Base-by-base conservation (phyloP, 2,888 invertebrate species). In the Apotomis capreana region DNA sequence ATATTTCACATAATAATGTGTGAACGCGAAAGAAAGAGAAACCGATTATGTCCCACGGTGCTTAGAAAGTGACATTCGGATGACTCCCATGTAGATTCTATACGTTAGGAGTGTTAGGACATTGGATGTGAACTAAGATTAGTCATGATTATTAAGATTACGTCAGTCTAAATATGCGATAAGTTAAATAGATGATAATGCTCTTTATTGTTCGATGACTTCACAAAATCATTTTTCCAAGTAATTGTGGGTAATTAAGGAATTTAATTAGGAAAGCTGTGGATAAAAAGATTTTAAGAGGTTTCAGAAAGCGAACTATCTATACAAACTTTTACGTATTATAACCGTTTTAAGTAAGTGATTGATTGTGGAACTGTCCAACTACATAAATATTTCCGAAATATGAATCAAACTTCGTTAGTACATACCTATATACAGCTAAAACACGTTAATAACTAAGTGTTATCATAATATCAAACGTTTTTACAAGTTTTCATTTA, bases 1-100 rank as follows among this genome's bases (percentile, higher is more conserved):
- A 62, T 71, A 68, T 71, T 62, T 71, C 71, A 57, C 71, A 68
- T 68, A 51, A 68, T 71, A 61, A 55, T 68, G 71, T 71, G 71
- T 44, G 71, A 68, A 51, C 57, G 40, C 51, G 36, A 71, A 68
- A 62, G 67, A 71, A 68, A 71, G 57, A 71, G 71, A 71, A 71
- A 71, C 67, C 67, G 61, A 71, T 62, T 52, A 49, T 5, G 44
- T 71, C 71, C 57, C 71, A 71, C 71, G 71, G 57, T 71, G 57
- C 67, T 71, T 71, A 71, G 71, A 71, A 67, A 71, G 71, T 71
- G 71, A 71, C 67, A 68, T 65, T 65, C 60, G 26, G 55, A 44
- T 55, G 61, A 71, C 68, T 49, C 26, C 40, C 6, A 68, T 71
- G 67, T 62, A 70, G 70, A 70, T 26, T 26, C 26, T 26, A 26